Evolutionary conservation across 2,888 invertebrate genomes (phyloP).

Genomic region (Diaprepes abbreviatus): DNA sequence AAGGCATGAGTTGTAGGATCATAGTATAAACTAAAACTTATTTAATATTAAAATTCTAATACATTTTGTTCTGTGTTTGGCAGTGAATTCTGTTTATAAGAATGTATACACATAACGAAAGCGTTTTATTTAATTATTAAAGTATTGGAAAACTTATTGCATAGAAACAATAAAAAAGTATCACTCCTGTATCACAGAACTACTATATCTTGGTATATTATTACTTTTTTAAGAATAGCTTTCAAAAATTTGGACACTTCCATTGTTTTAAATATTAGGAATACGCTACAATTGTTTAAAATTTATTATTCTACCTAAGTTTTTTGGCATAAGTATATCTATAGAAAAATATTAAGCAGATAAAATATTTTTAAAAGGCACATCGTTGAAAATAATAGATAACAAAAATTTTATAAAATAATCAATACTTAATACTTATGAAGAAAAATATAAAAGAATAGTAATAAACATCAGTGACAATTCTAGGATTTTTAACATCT

Average conservation of each 20-base stretch:
- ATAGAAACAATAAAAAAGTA: constrained; percentile 12
- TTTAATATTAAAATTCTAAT: neutral
- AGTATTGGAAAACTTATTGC: neutral
- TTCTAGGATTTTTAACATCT: no score
- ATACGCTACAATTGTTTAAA: constrained; percentile 8
- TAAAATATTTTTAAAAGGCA: constrained; percentile 39
- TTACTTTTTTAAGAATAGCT: neutral
- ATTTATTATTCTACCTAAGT: constrained; percentile 14
- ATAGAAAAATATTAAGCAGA: constrained; percentile 38
- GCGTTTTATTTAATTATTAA: neutral
- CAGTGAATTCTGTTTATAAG: constrained; percentile 1
- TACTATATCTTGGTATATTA: constrained; percentile 33
- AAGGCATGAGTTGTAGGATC: no score
- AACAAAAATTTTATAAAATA: neutral
- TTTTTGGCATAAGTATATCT: constrained; percentile 23
- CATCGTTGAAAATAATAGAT: constrained; percentile 22
- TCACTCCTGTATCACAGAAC: constrained; percentile 48
- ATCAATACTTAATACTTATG: neutral
- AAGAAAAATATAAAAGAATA: neutral
- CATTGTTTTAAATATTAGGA: neutral
- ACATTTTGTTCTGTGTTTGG: constrained; percentile 29
- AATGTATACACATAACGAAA: neutral
- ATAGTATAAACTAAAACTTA: no score
- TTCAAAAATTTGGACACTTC: neutral
- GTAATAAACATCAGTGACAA: no score